These are phyloP conservation scores for Chouioia cunea DNA, from an alignment of 2,888 invertebrate species.

Conservation along the genomic window DNA sequence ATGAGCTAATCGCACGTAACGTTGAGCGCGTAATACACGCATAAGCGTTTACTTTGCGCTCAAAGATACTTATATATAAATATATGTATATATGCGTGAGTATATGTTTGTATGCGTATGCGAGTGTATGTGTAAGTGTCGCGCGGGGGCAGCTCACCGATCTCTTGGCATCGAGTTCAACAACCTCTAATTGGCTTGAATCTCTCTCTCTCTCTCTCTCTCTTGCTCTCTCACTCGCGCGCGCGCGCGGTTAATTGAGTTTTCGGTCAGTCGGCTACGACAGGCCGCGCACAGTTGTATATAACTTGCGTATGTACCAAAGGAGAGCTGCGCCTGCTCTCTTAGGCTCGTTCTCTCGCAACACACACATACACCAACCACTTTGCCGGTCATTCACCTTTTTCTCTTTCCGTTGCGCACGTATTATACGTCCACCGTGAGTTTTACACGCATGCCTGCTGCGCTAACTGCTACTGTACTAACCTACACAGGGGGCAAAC, in stretches of 20 bases:
- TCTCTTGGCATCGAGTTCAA: slow-evolving; percentile 47
- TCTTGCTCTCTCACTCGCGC: slow-evolving; percentile 23
- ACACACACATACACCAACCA: slow-evolving; percentile 57
- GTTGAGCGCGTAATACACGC: background rate
- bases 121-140: no score
- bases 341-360: slow-evolving; percentile 50
- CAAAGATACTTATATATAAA: no score
- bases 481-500: background rate
- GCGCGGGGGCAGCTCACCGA: slow-evolving; percentile 24
- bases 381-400: slow-evolving; percentile 66
- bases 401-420: slow-evolving; percentile 22
- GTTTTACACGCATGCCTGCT: slow-evolving; percentile 12
- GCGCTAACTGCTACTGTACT: background rate
- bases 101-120: no score
- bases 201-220: slow-evolving; percentile 50
- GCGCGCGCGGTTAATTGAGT: slow-evolving; percentile 55
- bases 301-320: slow-evolving; percentile 47
- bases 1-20: no score
- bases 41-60: no score
- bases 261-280: slow-evolving; percentile 62
- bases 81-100: no score
- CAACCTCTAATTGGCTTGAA: slow-evolving; percentile 51
- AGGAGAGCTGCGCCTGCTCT: slow-evolving; percentile 41
- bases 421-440: background rate
- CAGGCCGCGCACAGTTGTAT: slow-evolving; percentile 33